Evolutionary conservation across 2,888 invertebrate species (phyloP).

Genomic region (Cheilosia vulpina): DNA sequence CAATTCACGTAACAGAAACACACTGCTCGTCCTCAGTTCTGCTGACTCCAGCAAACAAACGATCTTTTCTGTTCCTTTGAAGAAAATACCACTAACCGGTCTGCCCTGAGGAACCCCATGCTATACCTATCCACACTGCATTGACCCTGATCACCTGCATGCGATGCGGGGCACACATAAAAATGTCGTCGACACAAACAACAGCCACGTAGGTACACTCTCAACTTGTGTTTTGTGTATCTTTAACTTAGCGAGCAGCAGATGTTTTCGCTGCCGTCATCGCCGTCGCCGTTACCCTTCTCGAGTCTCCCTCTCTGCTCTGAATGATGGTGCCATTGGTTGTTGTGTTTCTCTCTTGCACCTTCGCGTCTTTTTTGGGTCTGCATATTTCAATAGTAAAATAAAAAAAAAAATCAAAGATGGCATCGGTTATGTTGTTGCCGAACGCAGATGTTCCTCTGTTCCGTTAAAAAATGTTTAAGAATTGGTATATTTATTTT

Average conservation of each 20-base stretch:
- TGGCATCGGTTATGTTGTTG: slow-evolving; percentile 49
- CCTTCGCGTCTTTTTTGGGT: slow-evolving; percentile 35
- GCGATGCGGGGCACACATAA: slow-evolving; percentile 20
- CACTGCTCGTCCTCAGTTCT: not conserved
- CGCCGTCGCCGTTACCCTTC: slow-evolving; percentile 55
- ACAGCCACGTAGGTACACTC: not conserved
- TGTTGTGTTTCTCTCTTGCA: slow-evolving; percentile 44
- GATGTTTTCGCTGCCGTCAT: slow-evolving; percentile 60
- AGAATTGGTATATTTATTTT: slow-evolving; percentile 2
- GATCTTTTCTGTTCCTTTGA: slow-evolving; percentile 7
- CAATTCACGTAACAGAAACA: slow-evolving; percentile 29
- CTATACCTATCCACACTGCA: slow-evolving; percentile 23
- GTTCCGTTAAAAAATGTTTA: slow-evolving; percentile 2
- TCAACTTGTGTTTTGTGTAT: slow-evolving; percentile 21
- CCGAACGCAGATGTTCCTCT: slow-evolving; percentile 43
- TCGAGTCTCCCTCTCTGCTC: slow-evolving; percentile 9
- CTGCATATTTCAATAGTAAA: not conserved
- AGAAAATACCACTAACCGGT: slow-evolving; percentile 52
- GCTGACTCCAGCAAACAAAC: not conserved
- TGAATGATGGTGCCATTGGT: slow-evolving; percentile 31
- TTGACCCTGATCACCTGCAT: slow-evolving; percentile 73
- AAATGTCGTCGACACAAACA: slow-evolving; percentile 4
- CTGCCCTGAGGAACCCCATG: slow-evolving; percentile 52
- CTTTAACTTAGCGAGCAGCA: slow-evolving; percentile 36
- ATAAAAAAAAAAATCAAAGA: slow-evolving; percentile 60